Evolutionary conservation across 2,113 vertebrate species (phyloP).

Genomic region (Neodontobutis hainanensis): DNA sequence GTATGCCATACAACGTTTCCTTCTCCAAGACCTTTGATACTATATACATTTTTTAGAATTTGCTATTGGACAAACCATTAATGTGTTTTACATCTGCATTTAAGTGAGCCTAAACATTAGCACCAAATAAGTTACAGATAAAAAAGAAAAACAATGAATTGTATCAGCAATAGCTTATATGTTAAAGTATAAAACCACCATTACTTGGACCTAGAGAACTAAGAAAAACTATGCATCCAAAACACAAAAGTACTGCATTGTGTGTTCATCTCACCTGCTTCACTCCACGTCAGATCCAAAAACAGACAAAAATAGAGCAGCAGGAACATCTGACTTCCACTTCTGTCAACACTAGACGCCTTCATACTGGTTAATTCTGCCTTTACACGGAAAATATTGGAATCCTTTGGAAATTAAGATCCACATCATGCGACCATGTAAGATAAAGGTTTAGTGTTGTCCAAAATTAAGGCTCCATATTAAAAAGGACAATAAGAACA

Average conservation of each 20-base stretch:
- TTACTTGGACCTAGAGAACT: too few species aligned
- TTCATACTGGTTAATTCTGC: constrained; percentile 10
- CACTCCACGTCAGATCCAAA: constrained; percentile 36
- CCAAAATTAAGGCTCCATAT: constrained; percentile 7
- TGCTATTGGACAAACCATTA: too few species aligned
- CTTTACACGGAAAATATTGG: constrained; percentile 18
- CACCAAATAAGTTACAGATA: too few species aligned
- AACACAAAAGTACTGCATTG: not conserved
- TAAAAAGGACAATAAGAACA: not conserved
- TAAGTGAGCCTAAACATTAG: too few species aligned
- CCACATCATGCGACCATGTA: constrained; percentile 19
- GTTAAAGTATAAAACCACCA: too few species aligned
- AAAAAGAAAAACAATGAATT: too few species aligned
- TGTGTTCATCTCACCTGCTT: constrained; percentile 65
- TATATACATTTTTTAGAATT: too few species aligned
- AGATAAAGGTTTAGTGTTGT: not conserved
- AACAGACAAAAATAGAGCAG: constrained; percentile 50
- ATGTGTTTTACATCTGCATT: too few species aligned
- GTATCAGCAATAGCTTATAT: too few species aligned
- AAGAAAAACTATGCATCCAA: too few species aligned
- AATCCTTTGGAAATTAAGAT: constrained; percentile 1
- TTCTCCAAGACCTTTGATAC: too few species aligned
- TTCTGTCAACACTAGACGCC: constrained; percentile 31
- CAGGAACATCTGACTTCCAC: constrained; percentile 47
- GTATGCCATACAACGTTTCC: too few species aligned